Evolutionary conservation across 1,140 invertebrate genomes (phyloP).

Genomic region (Bombus affinis): DNA sequence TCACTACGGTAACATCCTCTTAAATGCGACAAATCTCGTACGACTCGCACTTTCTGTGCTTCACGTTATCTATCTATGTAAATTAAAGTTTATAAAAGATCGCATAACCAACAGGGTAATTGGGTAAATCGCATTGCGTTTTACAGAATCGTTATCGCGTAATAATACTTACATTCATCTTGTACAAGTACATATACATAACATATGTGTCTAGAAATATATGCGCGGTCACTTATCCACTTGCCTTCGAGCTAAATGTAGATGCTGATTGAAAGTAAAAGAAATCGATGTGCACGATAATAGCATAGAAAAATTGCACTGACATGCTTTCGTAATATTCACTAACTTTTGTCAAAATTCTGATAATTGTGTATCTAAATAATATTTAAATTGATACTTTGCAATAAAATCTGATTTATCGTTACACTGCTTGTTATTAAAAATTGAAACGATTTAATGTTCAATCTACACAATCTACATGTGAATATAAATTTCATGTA

Average conservation of each 20-base stretch:
- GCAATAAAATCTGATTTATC: too few species aligned
- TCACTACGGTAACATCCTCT: not conserved
- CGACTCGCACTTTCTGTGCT: not conserved
- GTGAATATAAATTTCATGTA: too few species aligned
- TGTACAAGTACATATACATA: slow-evolving; percentile 55
- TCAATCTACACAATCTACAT: too few species aligned
- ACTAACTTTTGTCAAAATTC: too few species aligned
- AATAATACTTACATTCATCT: slow-evolving; percentile 66
- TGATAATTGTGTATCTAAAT: too few species aligned
- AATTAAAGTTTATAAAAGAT: slow-evolving; percentile 65
- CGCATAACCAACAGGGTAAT: slow-evolving; percentile 38
- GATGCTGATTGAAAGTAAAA: not conserved
- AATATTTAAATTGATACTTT: too few species aligned
- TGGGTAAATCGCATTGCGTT: slow-evolving; percentile 51
- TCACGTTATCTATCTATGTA: slow-evolving; percentile 32
- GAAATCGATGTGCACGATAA: not conserved
- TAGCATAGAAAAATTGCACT: not conserved
- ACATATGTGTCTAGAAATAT: slow-evolving; percentile 38
- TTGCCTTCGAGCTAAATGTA: not conserved
- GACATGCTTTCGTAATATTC: too few species aligned
- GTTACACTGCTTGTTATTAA: too few species aligned
- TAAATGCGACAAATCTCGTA: not conserved
- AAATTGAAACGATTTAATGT: too few species aligned
- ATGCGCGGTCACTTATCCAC: not conserved
- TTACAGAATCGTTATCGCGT: slow-evolving; percentile 54